Conservation (phyloP, 2,797 vertebrate genomes). For the Gallinago solitaria region DNA sequence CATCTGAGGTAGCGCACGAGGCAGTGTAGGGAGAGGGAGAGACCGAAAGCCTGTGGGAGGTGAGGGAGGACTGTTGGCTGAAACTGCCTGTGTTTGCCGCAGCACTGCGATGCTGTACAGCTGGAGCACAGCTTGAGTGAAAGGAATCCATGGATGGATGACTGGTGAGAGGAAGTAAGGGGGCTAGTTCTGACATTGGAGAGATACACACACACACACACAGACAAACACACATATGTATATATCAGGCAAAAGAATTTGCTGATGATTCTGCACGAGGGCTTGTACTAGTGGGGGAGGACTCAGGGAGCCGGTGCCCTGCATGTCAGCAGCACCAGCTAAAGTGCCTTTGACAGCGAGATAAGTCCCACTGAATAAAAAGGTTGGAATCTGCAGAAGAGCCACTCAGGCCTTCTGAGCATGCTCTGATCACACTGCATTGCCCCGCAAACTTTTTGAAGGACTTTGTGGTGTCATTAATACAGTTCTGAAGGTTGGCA, state of each 20-base stretch:
- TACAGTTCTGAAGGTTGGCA: background rate
- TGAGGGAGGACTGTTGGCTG: slow-evolving; percentile 13
- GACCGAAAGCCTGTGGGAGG: background rate
- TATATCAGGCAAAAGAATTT: background rate
- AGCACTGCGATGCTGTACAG: slow-evolving; percentile 5
- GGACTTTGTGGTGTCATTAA: background rate
- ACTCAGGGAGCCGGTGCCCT: background rate
- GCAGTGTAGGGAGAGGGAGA: background rate
- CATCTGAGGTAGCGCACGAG: background rate
- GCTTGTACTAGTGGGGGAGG: background rate
- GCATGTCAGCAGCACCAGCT: background rate
- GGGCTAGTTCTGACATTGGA: slow-evolving; percentile 3
- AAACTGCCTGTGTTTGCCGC: slow-evolving; percentile 20
- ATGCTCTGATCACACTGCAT: background rate
- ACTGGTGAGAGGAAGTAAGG: slow-evolving; percentile 39
- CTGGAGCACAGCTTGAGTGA: slow-evolving; percentile 63
- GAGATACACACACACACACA: background rate
- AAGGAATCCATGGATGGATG: background rate
- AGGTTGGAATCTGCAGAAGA: background rate
- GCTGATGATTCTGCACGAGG: background rate
- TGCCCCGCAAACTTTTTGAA: background rate
- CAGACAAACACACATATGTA: background rate
- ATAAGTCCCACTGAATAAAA: background rate
- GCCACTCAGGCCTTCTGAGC: background rate
- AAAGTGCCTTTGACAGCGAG: background rate